Evolutionary conservation across 2,888 invertebrate species (phyloP), one percentile per base, ranked within the genome.

Genomic region (Aphodius granarius): DNA sequence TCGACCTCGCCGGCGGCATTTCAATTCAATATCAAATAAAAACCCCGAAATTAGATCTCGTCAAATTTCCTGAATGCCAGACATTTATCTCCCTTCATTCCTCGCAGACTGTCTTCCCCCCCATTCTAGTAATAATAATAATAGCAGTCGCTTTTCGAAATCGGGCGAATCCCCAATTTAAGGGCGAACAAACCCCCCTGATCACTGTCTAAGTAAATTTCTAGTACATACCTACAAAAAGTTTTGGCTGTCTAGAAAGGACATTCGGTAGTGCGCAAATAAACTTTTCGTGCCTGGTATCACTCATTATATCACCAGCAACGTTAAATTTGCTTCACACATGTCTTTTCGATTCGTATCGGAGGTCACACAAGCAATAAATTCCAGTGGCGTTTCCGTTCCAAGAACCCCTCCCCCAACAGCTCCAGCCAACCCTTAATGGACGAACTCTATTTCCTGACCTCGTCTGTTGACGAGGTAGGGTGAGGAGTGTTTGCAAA

Each of bases 391-490:
- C 71, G 64, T 73, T 76, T 76, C 76, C 76, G 73, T 73, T 73
- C 43, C 43, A 43, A 43, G 9, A 43, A 43, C 43, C 43, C 43
- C 43, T 43, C 43, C 43, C 43, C 6, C 43, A 43, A 43, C n/a
- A 63, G 62, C 23, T 73, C 66, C 43, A 43, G 13, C 43, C 9
- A 43, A 43, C 63, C 75, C 70, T 73, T 76, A 76, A 76, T 76
- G 76, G 76, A 76, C 76, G 71, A 73, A 71, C 70, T 73, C 76
- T 76, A 76, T 76, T 76, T 76, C 76, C 76, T 65, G 76, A 43
- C 23, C 16, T 66, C 62, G 21, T 66, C 71, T 21, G 73, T 43
- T 43, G 43, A 43, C 43, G 43, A 43, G 43, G 9, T 43, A 68
- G 68, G 68, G 68, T 68, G 21, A 68, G 68, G 21, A 21, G n/a